Evolutionary conservation across 2,113 vertebrate species (phyloP), one percentile per base, ranked within the genome.

Genomic region (Atractosteus spatula): DNA sequence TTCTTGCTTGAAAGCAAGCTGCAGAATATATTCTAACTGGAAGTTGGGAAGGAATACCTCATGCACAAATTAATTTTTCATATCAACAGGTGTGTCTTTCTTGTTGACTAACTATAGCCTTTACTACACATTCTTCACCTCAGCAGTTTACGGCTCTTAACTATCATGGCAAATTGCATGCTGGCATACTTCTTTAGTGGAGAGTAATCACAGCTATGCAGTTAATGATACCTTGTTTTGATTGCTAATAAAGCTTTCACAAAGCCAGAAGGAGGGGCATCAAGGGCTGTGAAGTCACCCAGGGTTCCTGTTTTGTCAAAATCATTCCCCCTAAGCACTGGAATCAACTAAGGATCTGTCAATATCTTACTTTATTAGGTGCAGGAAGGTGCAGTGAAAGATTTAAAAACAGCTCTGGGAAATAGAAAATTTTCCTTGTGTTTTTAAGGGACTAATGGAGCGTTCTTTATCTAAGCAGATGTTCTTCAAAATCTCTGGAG

Each of bases 201-300:
- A 61, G 54, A 8, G 5, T 51, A 69, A n/a, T 41, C 14, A 17
- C 61, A 72, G 72, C 66, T 29, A 62, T 47, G 66, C 56, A 69
- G 70, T 77, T 70, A 73, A 77, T 79, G 55, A 79, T 78, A 81
- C 72, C 73, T 71, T 8, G 65, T 59, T 78, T 75, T 71, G 69
- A 76, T 77, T 74, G 66, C 63, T 75, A 56, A 78, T 74, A 70
- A 73, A 75, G 76, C 71, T 42, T n/a, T 61, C 43, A 63, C 67
- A 54, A 66, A 8, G 56, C 43, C 47, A 69, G 47, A 59, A 68
- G 14, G 68, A 63, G 8, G 47, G 43, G 13, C n/a, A 29, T 14
- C 17, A 29, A 29, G 17, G 17, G 69, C 29, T 71, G 62, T 72
- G 51, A 54, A 71, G 51, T 65, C 70, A 66, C 59, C 43, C 55